These are phyloP conservation scores for Pterocles burchelli DNA, from an alignment of 2,113 vertebrate genomes.

Conservation along the genomic window DNA sequence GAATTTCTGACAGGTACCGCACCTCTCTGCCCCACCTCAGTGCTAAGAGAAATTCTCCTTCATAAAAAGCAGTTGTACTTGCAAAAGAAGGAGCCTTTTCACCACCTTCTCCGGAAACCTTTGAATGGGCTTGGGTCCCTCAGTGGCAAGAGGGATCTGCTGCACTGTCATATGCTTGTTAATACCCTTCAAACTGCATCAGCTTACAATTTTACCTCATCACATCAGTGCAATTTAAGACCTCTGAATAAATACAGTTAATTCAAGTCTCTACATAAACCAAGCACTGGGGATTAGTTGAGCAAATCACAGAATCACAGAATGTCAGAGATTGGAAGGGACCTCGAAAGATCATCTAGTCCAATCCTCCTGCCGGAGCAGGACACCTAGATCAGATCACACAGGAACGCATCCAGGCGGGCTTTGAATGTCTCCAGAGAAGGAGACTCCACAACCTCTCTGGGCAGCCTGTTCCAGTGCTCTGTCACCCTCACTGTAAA, in stretches of 20 bases:
- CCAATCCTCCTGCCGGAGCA: too few relatives aligned
- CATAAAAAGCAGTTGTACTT: background rate
- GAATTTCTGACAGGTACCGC: background rate
- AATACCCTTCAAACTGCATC: slow-evolving; percentile 54
- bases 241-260: slow-evolving; percentile 64
- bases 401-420: too few relatives aligned
- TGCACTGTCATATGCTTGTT: background rate
- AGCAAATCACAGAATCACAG: too few relatives aligned
- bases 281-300: slow-evolving; percentile 63
- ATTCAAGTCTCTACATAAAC: slow-evolving; percentile 60
- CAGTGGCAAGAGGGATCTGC: background rate
- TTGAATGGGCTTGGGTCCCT: background rate
- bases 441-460: too few relatives aligned
- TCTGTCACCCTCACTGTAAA: too few relatives aligned
- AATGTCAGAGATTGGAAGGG: too few relatives aligned
- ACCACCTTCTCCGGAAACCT: background rate
- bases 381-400: too few relatives aligned
- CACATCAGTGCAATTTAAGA: slow-evolving; percentile 44
- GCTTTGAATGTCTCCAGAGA: too few relatives aligned
- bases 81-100: background rate
- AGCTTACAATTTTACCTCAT: slow-evolving; percentile 54
- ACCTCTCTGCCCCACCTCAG: background rate
- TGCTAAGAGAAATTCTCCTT: background rate
- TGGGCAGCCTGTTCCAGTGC: too few relatives aligned
- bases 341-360: too few relatives aligned